These are phyloP conservation scores for Protula sp. DNA, from an alignment of 2,888 invertebrate genomes.

Conservation along the genomic window DNA sequence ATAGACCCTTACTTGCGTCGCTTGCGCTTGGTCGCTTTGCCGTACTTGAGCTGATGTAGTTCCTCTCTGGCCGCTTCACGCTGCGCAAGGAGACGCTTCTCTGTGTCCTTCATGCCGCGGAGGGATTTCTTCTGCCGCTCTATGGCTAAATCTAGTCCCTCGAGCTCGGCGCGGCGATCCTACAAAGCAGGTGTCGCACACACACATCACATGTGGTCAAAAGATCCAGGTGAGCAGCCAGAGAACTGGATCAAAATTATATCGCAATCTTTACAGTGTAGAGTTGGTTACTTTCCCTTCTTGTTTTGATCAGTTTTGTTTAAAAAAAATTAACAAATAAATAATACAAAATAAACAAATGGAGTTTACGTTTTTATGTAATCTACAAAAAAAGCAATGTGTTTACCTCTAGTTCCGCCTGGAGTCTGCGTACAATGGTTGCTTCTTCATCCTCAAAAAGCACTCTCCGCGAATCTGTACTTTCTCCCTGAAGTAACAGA, in stretches of 20 bases:
- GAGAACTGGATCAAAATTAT: not conserved
- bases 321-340: too few relatives aligned
- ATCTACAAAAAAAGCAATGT: too few relatives aligned
- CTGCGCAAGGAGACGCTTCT: constrained; percentile 31
- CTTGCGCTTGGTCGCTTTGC: constrained; percentile 1
- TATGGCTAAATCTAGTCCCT: constrained; percentile 48
- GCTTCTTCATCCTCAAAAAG: constrained; percentile 31
- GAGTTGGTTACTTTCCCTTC: not conserved
- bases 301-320: too few relatives aligned
- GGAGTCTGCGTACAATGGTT: constrained; percentile 30
- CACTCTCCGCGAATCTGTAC: constrained; percentile 9
- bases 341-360: too few relatives aligned
- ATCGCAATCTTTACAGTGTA: not conserved
- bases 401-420: constrained; percentile 41
- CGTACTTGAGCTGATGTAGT: constrained; percentile 27
- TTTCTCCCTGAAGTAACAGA: too few relatives aligned
- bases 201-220: too few relatives aligned
- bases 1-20: too few relatives aligned
- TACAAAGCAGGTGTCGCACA: too few relatives aligned
- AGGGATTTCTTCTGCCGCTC: constrained; percentile 44
- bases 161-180: constrained; percentile 45
- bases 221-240: not conserved
- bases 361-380: too few relatives aligned
- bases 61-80: constrained; percentile 33
- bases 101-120: constrained; percentile 35